Evolutionary conservation across 2,888 invertebrate species (phyloP), one percentile per base, ranked within the genome.

Genomic region (Sinotaia quadrata): DNA sequence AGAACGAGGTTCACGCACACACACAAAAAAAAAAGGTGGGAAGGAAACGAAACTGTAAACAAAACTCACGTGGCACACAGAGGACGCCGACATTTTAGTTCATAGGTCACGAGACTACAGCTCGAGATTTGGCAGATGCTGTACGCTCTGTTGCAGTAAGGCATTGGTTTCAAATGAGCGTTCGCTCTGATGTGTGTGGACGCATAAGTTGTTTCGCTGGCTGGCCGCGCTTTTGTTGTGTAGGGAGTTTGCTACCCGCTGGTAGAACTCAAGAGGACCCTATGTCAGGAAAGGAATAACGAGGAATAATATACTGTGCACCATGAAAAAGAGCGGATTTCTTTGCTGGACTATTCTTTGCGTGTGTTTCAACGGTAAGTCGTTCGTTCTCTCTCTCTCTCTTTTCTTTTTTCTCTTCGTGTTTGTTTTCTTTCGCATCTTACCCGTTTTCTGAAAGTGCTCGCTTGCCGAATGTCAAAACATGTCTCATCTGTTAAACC

Each of bases 21-120:
- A n/a, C n/a, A n/a, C 3, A 7, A 24, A 5, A 47, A 47, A 3
- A 41, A 41, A 41, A 41, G n/a, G 41, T 18, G n/a, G 41, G n/a
- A 41, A 41, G n/a, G 41, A 41, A 18, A 31, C 49, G 34, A 18
- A 24, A 41, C 49, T 58, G 69, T 69, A 62, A 69, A 69, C 63
- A 69, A 69, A 15, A 69, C 21, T 37, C 69, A 69, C 63, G 69
- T 63, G 62, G 41, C 49, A 12, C 7, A 21, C 49, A 34, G 33
- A 34, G 69, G 51, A 52, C 63, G 69, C 69, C 36, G 69, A 69
- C 69, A 69, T 63, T 58, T 63, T 69, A 59, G 69, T 57, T 69
- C 58, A 69, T 33, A 63, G 69, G 62, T 69, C 69, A 63, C 56
- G 63, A 33, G 63, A 58, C 37, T 65, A 36, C n/a, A 29, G 41